Conservation (phyloP, 2,797 vertebrate genomes). For the Gymnopithys bicolor region DNA sequence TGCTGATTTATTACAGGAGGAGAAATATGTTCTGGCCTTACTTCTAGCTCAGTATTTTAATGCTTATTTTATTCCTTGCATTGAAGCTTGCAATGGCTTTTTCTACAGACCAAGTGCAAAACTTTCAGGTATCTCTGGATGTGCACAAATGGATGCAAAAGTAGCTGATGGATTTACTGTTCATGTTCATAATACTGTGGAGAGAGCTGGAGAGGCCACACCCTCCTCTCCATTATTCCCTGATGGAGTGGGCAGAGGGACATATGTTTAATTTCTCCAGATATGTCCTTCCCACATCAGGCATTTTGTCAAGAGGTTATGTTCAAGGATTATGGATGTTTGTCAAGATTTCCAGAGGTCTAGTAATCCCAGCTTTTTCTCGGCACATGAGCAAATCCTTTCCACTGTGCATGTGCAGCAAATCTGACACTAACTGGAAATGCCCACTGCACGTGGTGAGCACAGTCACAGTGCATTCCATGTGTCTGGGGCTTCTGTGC, state of each 20-base stretch:
- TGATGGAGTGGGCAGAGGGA: not conserved
- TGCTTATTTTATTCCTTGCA: conserved; percentile 19
- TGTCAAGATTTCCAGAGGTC: not conserved
- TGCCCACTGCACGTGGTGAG: not conserved
- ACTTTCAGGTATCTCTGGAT: not conserved
- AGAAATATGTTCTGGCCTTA: conserved; percentile 51
- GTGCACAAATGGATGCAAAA: not conserved
- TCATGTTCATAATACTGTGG: not conserved
- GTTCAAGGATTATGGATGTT: not conserved
- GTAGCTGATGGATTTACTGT: not conserved
- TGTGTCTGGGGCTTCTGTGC: not conserved
- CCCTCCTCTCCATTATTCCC: not conserved
- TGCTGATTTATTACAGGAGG: conserved; percentile 45
- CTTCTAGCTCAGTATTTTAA: conserved; percentile 43
- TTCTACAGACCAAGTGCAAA: not conserved
- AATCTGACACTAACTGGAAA: not conserved
- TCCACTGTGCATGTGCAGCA: not conserved
- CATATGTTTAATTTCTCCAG: not conserved
- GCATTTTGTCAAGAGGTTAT: not conserved
- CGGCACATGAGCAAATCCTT: not conserved
- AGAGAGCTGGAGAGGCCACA: not conserved
- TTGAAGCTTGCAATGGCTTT: conserved; percentile 21
- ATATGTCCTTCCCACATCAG: not conserved
- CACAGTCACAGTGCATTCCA: not conserved
- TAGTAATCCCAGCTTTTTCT: not conserved